Conservation (phyloP, 2,113 vertebrate genomes). For the Saccopteryx leptura region DNA sequence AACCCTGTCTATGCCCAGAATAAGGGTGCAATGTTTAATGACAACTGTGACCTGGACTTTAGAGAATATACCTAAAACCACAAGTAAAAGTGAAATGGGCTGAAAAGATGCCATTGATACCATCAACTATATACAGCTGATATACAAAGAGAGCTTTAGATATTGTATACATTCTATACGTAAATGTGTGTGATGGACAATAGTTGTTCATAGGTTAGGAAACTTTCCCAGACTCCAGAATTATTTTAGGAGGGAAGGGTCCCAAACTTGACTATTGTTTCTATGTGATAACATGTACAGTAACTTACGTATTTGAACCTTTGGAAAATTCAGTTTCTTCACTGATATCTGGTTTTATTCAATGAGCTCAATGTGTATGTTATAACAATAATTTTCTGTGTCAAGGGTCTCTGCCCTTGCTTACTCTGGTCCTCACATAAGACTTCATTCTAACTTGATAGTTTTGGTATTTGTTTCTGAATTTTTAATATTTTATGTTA, state of each 20-base stretch:
- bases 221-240: neutral
- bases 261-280: neutral
- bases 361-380: accelerated
- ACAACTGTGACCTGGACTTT: neutral
- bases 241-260: neutral
- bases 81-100: neutral
- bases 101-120: neutral
- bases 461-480: neutral
- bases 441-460: neutral
- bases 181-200: neutral
- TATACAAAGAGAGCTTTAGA: neutral
- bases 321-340: neutral
- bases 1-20: neutral
- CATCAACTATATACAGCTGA: neutral
- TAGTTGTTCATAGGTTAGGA: neutral
- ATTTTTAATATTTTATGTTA: neutral
- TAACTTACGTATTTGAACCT: neutral
- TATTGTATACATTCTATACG: neutral
- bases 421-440: neutral
- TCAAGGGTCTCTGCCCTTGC: no score
- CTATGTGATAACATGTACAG: neutral
- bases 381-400: neutral
- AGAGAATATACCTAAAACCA: neutral
- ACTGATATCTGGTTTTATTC: neutral
- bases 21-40: neutral